Conservation (phyloP, 1,140 invertebrate genomes). For the Diploscapter pachys region DNA sequence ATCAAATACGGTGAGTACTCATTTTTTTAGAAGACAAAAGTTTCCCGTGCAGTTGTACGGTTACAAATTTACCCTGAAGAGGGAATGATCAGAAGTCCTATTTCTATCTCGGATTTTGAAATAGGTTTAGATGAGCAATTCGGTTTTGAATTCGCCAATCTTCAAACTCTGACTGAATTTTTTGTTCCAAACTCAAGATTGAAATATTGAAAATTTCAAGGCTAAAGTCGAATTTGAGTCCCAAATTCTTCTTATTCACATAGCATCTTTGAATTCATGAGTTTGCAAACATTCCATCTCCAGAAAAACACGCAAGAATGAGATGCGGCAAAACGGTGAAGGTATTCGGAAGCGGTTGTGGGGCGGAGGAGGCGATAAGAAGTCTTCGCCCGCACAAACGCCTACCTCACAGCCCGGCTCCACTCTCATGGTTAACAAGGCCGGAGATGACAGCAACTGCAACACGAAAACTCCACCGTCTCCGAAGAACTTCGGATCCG, state of each 20-base stretch:
- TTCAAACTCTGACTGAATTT: no score
- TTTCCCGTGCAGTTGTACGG: background rate
- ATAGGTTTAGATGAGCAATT: no score
- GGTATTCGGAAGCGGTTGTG: slow-evolving; percentile 9
- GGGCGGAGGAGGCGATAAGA: slow-evolving; percentile 17
- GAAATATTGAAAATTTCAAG: no score
- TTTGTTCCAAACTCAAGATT: no score
- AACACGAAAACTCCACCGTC: slow-evolving; percentile 9
- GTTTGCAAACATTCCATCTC: slow-evolving; percentile 8
- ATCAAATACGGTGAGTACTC: slow-evolving; percentile 48
- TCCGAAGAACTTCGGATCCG: slow-evolving; percentile 6
- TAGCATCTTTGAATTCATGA: no score
- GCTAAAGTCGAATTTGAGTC: no score
- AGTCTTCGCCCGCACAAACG: background rate
- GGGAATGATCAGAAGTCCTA: no score
- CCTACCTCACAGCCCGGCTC: no score
- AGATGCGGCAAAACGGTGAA: slow-evolving; percentile 31
- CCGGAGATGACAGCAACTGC: background rate
- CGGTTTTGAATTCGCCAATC: no score
- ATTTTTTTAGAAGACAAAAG: background rate
- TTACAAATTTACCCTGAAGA: background rate
- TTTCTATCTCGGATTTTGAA: no score
- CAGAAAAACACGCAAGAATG: slow-evolving; percentile 53
- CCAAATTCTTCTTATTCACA: no score
- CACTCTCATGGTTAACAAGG: background rate